phyloP scores from a whole-genome alignment of 2,797 vertebrate species.

The Anguilla marmorata region DNA sequence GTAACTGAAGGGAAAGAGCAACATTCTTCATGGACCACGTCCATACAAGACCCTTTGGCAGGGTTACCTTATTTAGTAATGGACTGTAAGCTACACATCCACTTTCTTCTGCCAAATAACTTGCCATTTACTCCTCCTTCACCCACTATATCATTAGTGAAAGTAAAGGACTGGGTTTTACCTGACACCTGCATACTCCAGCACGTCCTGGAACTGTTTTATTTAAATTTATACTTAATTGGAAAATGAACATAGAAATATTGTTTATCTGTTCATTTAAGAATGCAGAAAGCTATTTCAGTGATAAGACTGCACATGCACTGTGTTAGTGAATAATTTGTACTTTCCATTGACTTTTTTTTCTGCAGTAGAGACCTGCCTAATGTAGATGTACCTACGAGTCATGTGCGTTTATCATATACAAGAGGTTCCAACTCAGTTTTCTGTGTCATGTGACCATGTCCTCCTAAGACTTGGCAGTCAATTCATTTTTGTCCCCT shows the following conservation, averaged over 20 bases:
- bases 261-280: neutral
- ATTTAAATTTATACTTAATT: neutral
- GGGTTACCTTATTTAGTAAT: constrained; percentile 25
- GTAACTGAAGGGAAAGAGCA: neutral
- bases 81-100: neutral
- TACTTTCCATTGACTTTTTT: neutral
- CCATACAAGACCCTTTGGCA: constrained; percentile 2
- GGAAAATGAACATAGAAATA: neutral
- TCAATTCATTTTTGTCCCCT: neutral
- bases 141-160: neutral
- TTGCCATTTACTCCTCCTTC: neutral
- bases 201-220: neutral
- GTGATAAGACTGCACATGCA: neutral
- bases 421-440: neutral
- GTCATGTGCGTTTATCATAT: neutral
- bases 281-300: neutral
- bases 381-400: neutral
- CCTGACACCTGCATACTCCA: neutral
- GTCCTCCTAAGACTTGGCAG: neutral
- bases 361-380: neutral
- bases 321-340: neutral
- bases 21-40: constrained; percentile 19
- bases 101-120: neutral
- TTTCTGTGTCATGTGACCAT: neutral
- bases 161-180: neutral